Evolutionary conservation across 2,888 invertebrate species (phyloP).

Genomic region (Drosophila paranaensis): DNA sequence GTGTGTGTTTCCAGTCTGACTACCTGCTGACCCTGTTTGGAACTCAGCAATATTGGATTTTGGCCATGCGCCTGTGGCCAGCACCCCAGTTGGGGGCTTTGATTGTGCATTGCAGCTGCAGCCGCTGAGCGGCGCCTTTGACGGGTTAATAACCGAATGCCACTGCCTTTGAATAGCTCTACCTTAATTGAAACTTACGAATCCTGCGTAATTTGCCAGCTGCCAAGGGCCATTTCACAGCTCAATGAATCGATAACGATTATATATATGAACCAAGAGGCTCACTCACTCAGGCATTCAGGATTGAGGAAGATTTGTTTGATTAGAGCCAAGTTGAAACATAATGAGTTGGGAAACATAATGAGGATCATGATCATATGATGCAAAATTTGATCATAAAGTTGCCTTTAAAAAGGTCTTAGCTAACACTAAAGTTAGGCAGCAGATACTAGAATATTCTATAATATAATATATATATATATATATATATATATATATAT

Average conservation of each 20-base stretch:
- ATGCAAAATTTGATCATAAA: too few species aligned
- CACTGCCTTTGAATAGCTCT: constrained; percentile 11
- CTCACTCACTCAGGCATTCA: neutral
- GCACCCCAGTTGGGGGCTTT: neutral
- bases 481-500: too few species aligned
- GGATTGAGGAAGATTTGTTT: neutral
- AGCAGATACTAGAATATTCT: too few species aligned
- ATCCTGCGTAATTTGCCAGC: constrained; percentile 7
- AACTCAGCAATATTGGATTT: constrained; percentile 33
- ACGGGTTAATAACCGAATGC: constrained; percentile 19
- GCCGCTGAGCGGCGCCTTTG: constrained; percentile 29
- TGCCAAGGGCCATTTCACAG: constrained; percentile 16
- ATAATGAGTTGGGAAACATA: too few species aligned
- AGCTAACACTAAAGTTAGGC: too few species aligned
- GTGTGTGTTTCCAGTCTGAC: constrained; percentile 3
- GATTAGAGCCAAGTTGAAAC: too few species aligned
- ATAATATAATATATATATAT: too few species aligned
- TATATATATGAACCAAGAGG: neutral
- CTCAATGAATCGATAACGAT: constrained; percentile 11
- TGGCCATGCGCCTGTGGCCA: constrained; percentile 4
- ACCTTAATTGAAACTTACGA: constrained; percentile 30
- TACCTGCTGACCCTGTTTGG: constrained; percentile 14
- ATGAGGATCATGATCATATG: too few species aligned
- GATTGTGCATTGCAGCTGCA: constrained; percentile 5
- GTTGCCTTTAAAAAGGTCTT: too few species aligned